A percentile compares a stretch with the other conserved stretches of the same genome.
phyloP scores from a whole-genome alignment of 1,140 invertebrate genomes.

The Dendroctonus valens region DNA sequence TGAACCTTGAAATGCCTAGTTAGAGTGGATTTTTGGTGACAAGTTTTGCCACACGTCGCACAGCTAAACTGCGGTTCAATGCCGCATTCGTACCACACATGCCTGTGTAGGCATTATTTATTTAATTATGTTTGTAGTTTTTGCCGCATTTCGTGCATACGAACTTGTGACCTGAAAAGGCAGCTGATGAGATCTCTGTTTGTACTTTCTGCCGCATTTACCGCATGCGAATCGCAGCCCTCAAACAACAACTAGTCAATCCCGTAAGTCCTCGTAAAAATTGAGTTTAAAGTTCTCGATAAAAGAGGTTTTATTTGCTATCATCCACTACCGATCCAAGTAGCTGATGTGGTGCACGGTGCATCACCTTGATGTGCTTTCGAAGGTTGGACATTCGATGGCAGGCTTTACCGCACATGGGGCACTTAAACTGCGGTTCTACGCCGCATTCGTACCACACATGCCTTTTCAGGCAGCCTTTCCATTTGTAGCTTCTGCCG shows the following conservation, averaged over 20 bases:
- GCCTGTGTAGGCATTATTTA: slow-evolving; percentile 61
- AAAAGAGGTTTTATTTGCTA: too few species aligned
- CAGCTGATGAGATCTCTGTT: not conserved
- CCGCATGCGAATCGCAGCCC: too few species aligned
- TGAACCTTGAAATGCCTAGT: too few species aligned
- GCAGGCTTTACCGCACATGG: slow-evolving; percentile 23
- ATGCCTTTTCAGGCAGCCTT: slow-evolving; percentile 53
- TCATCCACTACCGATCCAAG: too few species aligned
- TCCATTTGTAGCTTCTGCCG: slow-evolving; percentile 43
- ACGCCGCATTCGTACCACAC: slow-evolving; percentile 55
- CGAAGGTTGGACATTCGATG: slow-evolving; percentile 23
- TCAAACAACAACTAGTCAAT: too few species aligned
- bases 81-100: slow-evolving; percentile 64
- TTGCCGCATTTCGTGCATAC: slow-evolving; percentile 62
- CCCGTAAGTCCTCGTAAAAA: too few species aligned
- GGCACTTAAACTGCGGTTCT: slow-evolving; percentile 54
- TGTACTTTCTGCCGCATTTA: too few species aligned
- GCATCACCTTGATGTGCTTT: not conserved
- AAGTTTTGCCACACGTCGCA: slow-evolving; percentile 69
- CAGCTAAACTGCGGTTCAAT: slow-evolving; percentile 76
- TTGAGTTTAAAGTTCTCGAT: too few species aligned
- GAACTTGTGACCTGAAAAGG: slow-evolving; percentile 44
- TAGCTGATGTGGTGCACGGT: too few species aligned
- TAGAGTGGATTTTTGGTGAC: slow-evolving; percentile 58
- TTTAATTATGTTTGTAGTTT: slow-evolving; percentile 65